Conservation (phyloP, 2,888 invertebrate species). For the Monoplex corrugatus region DNA sequence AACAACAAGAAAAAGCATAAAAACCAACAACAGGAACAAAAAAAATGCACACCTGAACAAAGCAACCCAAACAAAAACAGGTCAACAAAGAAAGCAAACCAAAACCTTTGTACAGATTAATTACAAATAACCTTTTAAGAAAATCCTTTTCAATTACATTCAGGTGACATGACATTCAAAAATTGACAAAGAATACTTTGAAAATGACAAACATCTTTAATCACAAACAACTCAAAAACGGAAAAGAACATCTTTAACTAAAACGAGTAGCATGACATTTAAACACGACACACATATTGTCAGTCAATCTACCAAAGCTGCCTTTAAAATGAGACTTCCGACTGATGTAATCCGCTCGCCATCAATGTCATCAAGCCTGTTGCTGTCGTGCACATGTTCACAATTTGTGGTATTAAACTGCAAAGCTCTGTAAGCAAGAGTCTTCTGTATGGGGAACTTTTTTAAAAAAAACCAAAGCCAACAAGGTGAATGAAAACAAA, state of each 20-base stretch:
- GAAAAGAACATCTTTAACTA: conserved; percentile 26
- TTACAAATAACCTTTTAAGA: neutral
- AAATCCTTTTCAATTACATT: neutral
- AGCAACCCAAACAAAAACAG: neutral
- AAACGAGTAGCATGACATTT: conserved; percentile 41
- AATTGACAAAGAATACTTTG: neutral
- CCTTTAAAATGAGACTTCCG: conserved; percentile 33
- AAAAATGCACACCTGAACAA: too few relatives aligned
- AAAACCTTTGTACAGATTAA: neutral
- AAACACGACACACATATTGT: conserved; percentile 37
- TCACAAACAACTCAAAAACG: conserved; percentile 23
- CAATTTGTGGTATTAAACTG: too few relatives aligned
- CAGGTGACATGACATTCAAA: too few relatives aligned
- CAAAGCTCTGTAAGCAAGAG: too few relatives aligned
- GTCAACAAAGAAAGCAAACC: neutral
- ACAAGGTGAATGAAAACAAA: too few relatives aligned
- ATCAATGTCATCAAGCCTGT: neutral
- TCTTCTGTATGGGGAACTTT: too few relatives aligned
- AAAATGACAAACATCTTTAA: neutral
- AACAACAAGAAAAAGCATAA: too few relatives aligned
- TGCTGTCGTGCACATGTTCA: neutral
- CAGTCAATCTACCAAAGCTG: conserved; percentile 21
- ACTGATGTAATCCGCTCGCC: neutral
- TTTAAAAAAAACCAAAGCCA: neutral
- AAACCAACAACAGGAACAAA: too few relatives aligned